These are phyloP conservation scores for Venustaconcha ellipsiformis DNA, from an alignment of 1,140 invertebrate species.

Conservation along the genomic window DNA sequence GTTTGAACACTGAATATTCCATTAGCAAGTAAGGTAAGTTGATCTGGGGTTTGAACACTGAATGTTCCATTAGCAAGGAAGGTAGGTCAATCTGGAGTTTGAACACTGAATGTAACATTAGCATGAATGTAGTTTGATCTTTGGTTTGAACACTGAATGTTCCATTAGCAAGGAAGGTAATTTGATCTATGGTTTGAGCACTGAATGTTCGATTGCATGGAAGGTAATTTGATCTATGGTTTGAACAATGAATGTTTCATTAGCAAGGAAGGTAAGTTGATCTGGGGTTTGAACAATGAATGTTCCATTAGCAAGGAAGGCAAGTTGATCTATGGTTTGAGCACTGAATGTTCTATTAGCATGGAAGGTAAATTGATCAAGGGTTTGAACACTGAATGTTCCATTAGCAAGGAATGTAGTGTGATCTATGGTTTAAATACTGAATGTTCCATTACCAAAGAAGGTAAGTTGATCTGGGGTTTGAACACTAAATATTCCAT, in stretches of 20 bases:
- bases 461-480: slow-evolving; percentile 50
- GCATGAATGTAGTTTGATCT: neutral
- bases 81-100: neutral
- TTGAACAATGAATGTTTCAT: slow-evolving; percentile 74
- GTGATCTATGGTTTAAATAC: slow-evolving; percentile 32
- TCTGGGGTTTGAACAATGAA: slow-evolving; percentile 71
- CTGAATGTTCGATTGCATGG: slow-evolving; percentile 74
- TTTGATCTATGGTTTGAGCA: slow-evolving; percentile 10
- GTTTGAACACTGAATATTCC: slow-evolving; percentile 73
- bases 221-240: slow-evolving; percentile 50
- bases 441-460: slow-evolving; percentile 74
- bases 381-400: neutral
- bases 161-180: slow-evolving; percentile 68
- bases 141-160: slow-evolving; percentile 73
- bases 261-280: slow-evolving; percentile 65
- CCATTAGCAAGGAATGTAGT: neutral
- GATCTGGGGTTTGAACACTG: neutral
- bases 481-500: slow-evolving; percentile 74
- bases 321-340: slow-evolving; percentile 29
- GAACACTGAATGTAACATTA: neutral
- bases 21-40: slow-evolving; percentile 66
- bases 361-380: neutral
- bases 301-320: slow-evolving; percentile 68
- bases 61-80: neutral
- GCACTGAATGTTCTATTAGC: neutral